phyloP scores from a whole-genome alignment of 2,113 vertebrate species.

The Menidia beryllina region DNA sequence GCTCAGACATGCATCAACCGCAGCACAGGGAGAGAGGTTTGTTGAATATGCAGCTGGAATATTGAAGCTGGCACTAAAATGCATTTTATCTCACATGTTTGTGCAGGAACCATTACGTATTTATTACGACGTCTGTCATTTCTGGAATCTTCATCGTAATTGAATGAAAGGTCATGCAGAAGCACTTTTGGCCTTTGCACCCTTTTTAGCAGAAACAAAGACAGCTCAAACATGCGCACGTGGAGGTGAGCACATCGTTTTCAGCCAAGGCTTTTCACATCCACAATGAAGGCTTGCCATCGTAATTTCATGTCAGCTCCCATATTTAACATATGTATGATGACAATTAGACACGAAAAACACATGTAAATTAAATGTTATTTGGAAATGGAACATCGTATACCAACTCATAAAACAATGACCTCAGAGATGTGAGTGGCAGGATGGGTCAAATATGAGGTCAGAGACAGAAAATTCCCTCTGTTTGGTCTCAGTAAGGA shows the following conservation, averaged over 20 bases:
- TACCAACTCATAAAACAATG: conserved; percentile 30
- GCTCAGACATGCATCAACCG: conserved; percentile 49
- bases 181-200: conserved; percentile 18
- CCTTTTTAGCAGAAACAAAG: conserved; percentile 3
- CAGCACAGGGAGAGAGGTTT: conserved; percentile 13
- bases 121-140: too few species aligned
- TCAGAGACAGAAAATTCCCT: conserved; percentile 17
- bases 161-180: conserved; percentile 46
- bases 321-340: conserved; percentile 10
- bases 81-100: too few species aligned
- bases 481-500: background rate
- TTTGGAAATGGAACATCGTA: conserved; percentile 8
- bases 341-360: conserved; percentile 13
- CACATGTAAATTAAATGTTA: conserved; percentile 24
- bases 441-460: conserved; percentile 14
- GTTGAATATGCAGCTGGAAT: background rate
- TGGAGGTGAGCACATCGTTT: background rate
- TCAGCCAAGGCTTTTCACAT: conserved; percentile 17
- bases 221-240: conserved; percentile 26
- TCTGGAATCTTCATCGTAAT: background rate
- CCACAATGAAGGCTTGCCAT: conserved; percentile 6
- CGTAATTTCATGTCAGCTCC: background rate
- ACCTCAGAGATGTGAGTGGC: background rate
- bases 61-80: background rate
- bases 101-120: too few species aligned